Evolutionary conservation across 2,113 vertebrate genomes (phyloP), one percentile per base, ranked within the genome.

Genomic region (Oreochromis spilurus): DNA sequence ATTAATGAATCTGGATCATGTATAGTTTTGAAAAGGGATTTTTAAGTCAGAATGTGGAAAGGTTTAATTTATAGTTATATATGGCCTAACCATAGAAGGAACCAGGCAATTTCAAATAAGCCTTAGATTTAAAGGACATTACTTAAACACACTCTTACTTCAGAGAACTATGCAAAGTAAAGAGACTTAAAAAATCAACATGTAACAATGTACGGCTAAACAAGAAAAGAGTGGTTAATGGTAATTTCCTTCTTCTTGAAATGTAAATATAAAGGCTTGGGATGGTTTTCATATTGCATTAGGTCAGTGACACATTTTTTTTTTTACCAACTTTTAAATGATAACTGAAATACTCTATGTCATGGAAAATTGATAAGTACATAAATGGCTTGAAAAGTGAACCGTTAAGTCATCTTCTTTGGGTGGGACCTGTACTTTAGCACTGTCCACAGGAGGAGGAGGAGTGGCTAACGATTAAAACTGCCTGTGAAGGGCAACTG

Each of bases 401-500:
- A 19, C 26, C 48, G 10, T 9, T 31, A 31, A 9, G 6, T 83
- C 13, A 10, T 67, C 14, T 53, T 10, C 31, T 62, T 34, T 62
- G 58, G 58, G 58, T 62, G 58, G 58, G 16, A 36, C 60, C 10
- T 36, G 60, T 38, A 38, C 17, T 80, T 48, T 70, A 48, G 26
- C 60, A 5, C 21, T 29, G 79, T 26, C 87, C 86, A 67, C 17
- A 2, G 2, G 60, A 91, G 88, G 92, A 2, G 88, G 92, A 84
- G 93, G 94, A 84, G 92, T 89, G 94, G 93, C 88, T 72, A 82
- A 81, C 38, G 70, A 88, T 89, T 87, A 91, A 93, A 93, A 93
- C 87, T 29, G 21, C 40, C 16, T 7, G 50, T 13, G 2, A 19
- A 48, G 19, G 7, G 45, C 52, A 77, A 17, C 48, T 80, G 50